Percentiles rank a stretch among this genome's conserved stretches.
phyloP scores from a whole-genome alignment of 2,113 vertebrate genomes.

The Cebidichthys violaceus region DNA sequence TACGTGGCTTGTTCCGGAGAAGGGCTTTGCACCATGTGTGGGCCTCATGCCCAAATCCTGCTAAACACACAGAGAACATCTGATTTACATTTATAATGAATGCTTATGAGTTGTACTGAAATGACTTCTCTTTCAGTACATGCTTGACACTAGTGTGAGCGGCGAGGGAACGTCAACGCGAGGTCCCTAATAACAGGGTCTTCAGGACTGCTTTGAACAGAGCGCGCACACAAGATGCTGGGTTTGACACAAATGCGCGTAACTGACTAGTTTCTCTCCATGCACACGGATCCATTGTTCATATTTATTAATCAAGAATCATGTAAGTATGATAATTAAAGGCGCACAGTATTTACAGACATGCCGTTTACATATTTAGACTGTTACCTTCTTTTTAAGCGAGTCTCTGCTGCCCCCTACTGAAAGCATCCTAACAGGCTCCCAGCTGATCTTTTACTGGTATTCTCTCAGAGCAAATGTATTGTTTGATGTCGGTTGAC shows the following conservation, averaged over 20 bases:
- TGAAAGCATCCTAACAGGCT: slow-evolving; percentile 37
- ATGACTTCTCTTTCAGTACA: slow-evolving; percentile 24
- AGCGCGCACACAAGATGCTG: slow-evolving; percentile 31
- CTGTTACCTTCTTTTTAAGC: slow-evolving; percentile 44
- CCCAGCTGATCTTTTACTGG: slow-evolving; percentile 27
- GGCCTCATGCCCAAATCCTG: slow-evolving; percentile 27
- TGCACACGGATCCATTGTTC: slow-evolving; percentile 25
- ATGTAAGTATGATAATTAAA: slow-evolving; percentile 41
- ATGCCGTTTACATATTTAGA: slow-evolving; percentile 41
- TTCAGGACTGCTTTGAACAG: slow-evolving; percentile 43
- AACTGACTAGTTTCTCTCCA: neutral
- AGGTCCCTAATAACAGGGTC: slow-evolving; percentile 39
- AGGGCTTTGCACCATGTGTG: slow-evolving; percentile 56
- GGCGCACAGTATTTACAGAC: slow-evolving; percentile 36
- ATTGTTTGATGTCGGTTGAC: slow-evolving; percentile 45
- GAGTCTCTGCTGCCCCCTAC: slow-evolving; percentile 72
- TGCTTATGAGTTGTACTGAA: slow-evolving; percentile 34
- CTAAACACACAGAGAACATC: slow-evolving; percentile 44
- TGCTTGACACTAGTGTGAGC: slow-evolving; percentile 18
- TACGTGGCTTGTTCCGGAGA: slow-evolving; percentile 46
- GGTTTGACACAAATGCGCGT: slow-evolving; percentile 27
- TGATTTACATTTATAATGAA: slow-evolving; percentile 57
- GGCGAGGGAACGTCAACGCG: slow-evolving; percentile 9
- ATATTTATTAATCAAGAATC: slow-evolving; percentile 62
- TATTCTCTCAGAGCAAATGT: slow-evolving; percentile 27